A percentile compares a stretch with the other conserved stretches of the same genome.
Evolutionary conservation across 2,888 invertebrate species (phyloP).

Genomic region (Rapana venosa): DNA sequence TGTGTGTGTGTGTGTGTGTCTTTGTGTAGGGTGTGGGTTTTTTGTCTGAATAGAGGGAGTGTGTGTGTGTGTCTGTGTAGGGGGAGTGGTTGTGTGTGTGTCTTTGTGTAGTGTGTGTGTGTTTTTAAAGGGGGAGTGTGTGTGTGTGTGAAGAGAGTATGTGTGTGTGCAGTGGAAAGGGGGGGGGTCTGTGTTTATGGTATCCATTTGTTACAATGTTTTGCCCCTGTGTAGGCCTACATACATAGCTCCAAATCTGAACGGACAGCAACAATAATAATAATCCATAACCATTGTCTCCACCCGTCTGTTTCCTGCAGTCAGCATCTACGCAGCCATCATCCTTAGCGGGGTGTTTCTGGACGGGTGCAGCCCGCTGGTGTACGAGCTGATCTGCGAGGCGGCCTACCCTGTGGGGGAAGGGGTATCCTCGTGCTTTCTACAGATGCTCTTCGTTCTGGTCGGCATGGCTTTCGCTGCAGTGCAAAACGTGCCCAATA

Average conservation of each 20-base stretch:
- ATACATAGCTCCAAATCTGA: not conserved
- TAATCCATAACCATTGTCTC: not conserved
- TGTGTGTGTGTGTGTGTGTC: too few relatives aligned
- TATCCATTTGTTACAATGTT: not conserved
- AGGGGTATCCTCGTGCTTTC: conserved; percentile 59
- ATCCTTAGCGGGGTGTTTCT: conserved; percentile 53
- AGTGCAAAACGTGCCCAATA: conserved; percentile 52
- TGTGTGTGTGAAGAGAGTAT: too few relatives aligned
- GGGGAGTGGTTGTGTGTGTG: too few relatives aligned
- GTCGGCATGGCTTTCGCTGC: conserved; percentile 51
- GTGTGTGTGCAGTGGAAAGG: too few relatives aligned
- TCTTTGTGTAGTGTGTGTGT: not conserved
- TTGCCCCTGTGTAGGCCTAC: too few relatives aligned
- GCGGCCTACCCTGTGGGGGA: conserved; percentile 63
- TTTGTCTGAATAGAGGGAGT: too few relatives aligned
- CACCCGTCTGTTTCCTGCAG: conserved; percentile 56
- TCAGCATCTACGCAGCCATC: conserved; percentile 54
- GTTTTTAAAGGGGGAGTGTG: not conserved
- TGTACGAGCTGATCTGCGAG: conserved; percentile 67
- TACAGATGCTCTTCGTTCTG: conserved; percentile 55
- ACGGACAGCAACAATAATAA: not conserved
- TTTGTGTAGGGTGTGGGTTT: too few relatives aligned
- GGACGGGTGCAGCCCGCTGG: conserved; percentile 59
- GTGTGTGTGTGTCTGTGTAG: too few relatives aligned
- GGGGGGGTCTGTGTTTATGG: not conserved